Conservation (phyloP, 2,888 invertebrate species). For the Melipona beecheii region DNA sequence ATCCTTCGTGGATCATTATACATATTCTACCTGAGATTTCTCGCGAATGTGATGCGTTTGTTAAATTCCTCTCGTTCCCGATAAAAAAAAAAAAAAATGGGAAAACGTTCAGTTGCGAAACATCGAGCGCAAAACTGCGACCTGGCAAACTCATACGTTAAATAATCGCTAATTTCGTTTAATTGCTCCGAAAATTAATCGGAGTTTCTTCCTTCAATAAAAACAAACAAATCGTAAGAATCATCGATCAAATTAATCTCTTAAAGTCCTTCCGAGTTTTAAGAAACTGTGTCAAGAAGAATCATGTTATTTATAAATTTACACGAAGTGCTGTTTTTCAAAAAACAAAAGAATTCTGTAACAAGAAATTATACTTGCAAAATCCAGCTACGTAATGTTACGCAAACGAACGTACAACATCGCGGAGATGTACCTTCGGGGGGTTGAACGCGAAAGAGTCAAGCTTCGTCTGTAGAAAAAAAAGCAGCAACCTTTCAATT, state of each 20-base stretch:
- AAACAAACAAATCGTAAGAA: not conserved
- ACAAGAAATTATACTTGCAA: no score
- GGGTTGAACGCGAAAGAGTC: slow-evolving; percentile 20
- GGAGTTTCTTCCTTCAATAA: not conserved
- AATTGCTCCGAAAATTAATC: not conserved
- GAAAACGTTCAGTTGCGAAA: slow-evolving; percentile 37
- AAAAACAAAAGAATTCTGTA: no score
- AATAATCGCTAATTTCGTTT: slow-evolving; percentile 1
- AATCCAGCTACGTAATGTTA: no score
- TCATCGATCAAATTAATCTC: not conserved
- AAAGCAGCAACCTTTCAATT: not conserved
- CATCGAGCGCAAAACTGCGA: slow-evolving; percentile 22
- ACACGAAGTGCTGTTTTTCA: no score
- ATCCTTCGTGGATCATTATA: slow-evolving; percentile 10
- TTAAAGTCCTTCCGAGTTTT: no score
- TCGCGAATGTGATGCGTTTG: slow-evolving; percentile 21
- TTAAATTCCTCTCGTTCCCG: slow-evolving; percentile 17
- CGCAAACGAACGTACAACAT: no score
- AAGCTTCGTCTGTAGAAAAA: not conserved
- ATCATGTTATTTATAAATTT: no score
- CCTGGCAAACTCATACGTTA: slow-evolving; percentile 4
- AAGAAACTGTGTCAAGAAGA: no score
- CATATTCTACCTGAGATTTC: slow-evolving; percentile 50
- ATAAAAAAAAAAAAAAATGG: not conserved
- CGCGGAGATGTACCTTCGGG: no score